phyloP scores from a whole-genome alignment of 2,888 invertebrate genomes.

The Erynnis tages region DNA sequence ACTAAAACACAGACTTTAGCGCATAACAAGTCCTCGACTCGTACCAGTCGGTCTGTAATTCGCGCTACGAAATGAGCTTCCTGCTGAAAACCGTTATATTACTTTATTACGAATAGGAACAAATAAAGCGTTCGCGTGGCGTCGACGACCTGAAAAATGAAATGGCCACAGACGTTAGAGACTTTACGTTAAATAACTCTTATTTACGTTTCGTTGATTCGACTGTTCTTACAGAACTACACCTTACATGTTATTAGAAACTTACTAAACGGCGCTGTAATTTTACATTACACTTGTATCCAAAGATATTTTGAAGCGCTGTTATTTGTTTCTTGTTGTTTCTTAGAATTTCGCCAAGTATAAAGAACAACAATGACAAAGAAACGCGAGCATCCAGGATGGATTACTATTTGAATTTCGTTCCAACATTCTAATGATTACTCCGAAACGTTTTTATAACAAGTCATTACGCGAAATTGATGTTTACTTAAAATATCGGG shows the following conservation, averaged over 20 bases:
- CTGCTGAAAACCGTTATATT: constrained; percentile 32
- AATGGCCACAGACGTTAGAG: constrained; percentile 43
- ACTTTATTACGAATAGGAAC: constrained; percentile 38
- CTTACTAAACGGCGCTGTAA: too few species aligned
- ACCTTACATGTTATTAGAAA: too few species aligned
- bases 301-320: too few species aligned
- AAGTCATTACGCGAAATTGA: constrained; percentile 59
- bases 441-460: constrained; percentile 37
- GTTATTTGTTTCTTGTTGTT: neutral
- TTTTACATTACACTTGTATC: too few species aligned
- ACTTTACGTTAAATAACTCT: too few species aligned
- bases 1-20: constrained; percentile 7
- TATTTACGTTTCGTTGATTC: too few species aligned
- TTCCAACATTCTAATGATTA: constrained; percentile 22
- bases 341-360: neutral
- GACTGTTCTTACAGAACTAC: too few species aligned
- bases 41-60: constrained; percentile 12
- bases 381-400: neutral
- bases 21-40: constrained; percentile 17
- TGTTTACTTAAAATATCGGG: constrained; percentile 59
- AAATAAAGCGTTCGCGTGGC: constrained; percentile 41
- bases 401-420: constrained; percentile 12
- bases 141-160: constrained; percentile 41
- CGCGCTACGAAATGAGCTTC: constrained; percentile 24
- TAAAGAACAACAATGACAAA: neutral